Evolutionary conservation across 64 coral and sea anemone species (phyloP), one percentile per base, ranked within the genome.

Genomic region (Dendrophyllia cribrosa): DNA sequence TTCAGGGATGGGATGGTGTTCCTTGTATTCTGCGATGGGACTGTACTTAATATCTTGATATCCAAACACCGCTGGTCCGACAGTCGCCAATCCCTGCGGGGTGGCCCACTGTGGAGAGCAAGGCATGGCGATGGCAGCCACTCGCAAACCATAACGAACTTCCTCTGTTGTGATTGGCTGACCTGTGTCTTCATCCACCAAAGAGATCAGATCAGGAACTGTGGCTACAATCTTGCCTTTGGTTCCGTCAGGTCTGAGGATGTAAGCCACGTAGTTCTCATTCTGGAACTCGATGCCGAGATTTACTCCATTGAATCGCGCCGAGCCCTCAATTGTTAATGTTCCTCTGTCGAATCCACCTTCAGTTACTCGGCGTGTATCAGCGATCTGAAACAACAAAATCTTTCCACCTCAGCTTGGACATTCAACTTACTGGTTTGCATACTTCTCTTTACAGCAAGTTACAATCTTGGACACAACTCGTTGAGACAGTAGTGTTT

Each of bases 151-250:
- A 91, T 98, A 98, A 15, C 93, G 96, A 50, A 95, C 60, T 46
- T 88, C 90, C 44, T 98, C 96, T 59, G 96, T 98, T 25, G 93
- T 71, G 58, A 98, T 88, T 78, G 83, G 85, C 67, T 98, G 86
- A 73, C 96, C 96, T 74, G 90, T 98, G 55, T 98, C 90, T 64
- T 76, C 60, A 75, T 95, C 93, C 3, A 95, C 93, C 34, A 98
- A 84, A 44, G 93, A 90, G 71, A 98, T 98, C 15, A 98, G 83
- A 69, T 98, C 96, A 43, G 96, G 96, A 6, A 92, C 94, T 14
- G 90, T 91, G 51, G 93, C 96, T 14, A 90, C 15, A 63, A 95
- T 49, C 2, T 2, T 34, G 43, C 77, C 68, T 82, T 75, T 98
- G n/a, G 90, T 70, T 58, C 86, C 90, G 64, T 90, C 82, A 75